Conservation (phyloP, 1,140 invertebrate genomes). For the Bombus fervidus region DNA sequence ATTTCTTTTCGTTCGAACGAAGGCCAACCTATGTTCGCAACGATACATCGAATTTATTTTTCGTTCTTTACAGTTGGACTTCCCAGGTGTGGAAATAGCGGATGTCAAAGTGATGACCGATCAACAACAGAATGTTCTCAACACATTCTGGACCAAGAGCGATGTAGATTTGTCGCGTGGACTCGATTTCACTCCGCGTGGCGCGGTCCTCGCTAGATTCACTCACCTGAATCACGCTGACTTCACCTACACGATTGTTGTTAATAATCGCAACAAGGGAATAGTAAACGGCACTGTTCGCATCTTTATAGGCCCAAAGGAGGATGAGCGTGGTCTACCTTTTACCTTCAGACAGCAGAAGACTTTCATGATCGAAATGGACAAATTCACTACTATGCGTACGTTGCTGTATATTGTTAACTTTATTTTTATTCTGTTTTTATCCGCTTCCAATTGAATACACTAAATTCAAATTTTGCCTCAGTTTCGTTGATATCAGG, state of each 20-base stretch:
- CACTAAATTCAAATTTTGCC: no score
- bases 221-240: constrained; percentile 89
- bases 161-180: constrained; percentile 89
- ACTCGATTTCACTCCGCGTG: constrained; percentile 89
- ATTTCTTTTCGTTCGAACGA: no score
- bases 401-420: constrained; percentile 66
- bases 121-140: constrained; percentile 83
- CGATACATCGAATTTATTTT: not conserved
- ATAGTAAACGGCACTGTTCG: constrained; percentile 87
- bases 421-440: no score
- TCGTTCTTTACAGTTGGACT: constrained; percentile 83
- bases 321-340: constrained; percentile 86
- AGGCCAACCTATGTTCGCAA: no score
- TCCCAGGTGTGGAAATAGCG: constrained; percentile 84
- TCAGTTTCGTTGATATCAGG: no score
- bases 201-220: constrained; percentile 87
- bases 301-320: constrained; percentile 89
- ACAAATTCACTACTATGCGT: constrained; percentile 87
- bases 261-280: constrained; percentile 85
- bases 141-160: constrained; percentile 89
- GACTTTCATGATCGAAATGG: constrained; percentile 89
- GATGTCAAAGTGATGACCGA: constrained; percentile 81
- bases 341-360: constrained; percentile 87
- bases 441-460: no score
- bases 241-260: constrained; percentile 85